These are phyloP conservation scores for Tyria jacobaeae DNA, from an alignment of 2,888 invertebrate genomes.

Conservation along the genomic window DNA sequence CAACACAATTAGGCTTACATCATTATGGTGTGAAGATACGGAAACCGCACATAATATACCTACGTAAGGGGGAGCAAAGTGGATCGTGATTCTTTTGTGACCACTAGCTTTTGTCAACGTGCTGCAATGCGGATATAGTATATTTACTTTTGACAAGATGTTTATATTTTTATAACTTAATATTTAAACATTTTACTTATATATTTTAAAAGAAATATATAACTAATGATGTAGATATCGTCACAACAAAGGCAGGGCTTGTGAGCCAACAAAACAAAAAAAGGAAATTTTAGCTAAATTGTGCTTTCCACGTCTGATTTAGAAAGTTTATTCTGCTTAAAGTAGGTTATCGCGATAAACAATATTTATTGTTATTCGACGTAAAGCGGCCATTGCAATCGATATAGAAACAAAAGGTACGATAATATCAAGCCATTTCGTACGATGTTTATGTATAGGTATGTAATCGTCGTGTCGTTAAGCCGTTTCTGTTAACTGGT, in stretches of 20 bases:
- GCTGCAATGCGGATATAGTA: slow-evolving; percentile 62
- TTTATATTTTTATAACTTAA: slow-evolving; percentile 19
- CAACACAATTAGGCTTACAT: slow-evolving; percentile 54
- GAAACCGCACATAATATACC: slow-evolving; percentile 60
- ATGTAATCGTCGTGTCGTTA: not conserved
- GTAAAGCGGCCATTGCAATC: not conserved
- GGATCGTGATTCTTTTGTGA: slow-evolving; percentile 64
- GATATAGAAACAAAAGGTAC: not conserved
- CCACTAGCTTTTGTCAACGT: slow-evolving; percentile 64
- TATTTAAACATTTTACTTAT: too few relatives aligned
- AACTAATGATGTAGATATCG: too few relatives aligned
- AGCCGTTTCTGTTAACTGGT: not conserved
- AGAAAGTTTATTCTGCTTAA: slow-evolving; percentile 29
- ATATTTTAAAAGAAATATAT: too few relatives aligned
- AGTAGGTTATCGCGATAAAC: slow-evolving; percentile 42
- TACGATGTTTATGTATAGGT: not conserved
- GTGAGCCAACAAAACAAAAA: too few relatives aligned
- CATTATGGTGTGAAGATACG: slow-evolving; percentile 56
- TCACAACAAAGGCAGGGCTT: too few relatives aligned
- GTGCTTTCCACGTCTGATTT: slow-evolving; percentile 30
- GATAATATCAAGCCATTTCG: not conserved
- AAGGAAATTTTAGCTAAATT: slow-evolving; percentile 25
- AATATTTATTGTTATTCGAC: slow-evolving; percentile 42
- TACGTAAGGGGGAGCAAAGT: slow-evolving; percentile 47
- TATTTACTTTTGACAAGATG: slow-evolving; percentile 40